Conservation (phyloP, 2,888 invertebrate genomes). For the Epinotia ramella region DNA sequence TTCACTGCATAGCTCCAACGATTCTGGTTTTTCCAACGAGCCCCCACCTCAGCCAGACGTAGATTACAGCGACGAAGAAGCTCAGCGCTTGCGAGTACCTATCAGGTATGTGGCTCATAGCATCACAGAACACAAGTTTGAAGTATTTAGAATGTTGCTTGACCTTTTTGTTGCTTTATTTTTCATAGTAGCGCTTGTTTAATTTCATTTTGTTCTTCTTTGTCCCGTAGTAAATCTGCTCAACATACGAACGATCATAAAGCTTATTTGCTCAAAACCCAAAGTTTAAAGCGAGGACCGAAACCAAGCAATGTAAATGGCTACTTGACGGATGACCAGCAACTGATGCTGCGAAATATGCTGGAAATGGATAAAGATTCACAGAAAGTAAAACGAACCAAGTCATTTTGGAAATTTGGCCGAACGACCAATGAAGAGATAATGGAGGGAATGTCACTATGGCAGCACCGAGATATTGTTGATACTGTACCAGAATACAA, state of each 20-base stretch:
- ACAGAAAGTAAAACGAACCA: constrained; percentile 91
- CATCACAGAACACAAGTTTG: constrained; percentile 49
- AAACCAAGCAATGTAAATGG: constrained; percentile 70
- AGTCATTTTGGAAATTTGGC: constrained; percentile 94
- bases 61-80: constrained; percentile 96
- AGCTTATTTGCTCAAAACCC: constrained; percentile 80
- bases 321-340: constrained; percentile 85
- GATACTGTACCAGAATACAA: constrained; percentile 87
- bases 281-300: constrained; percentile 78
- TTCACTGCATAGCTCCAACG: constrained; percentile 95
- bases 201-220: constrained; percentile 55
- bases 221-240: constrained; percentile 77
- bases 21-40: constrained; percentile 96
- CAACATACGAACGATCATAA: constrained; percentile 71
- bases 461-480: constrained; percentile 94
- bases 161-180: constrained; percentile 61
- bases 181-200: constrained; percentile 59
- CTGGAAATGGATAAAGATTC: constrained; percentile 86
- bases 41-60: constrained; percentile 95
- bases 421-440: constrained; percentile 90
- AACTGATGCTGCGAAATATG: constrained; percentile 79
- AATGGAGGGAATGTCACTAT: constrained; percentile 93
- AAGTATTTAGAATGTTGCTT: constrained; percentile 53
- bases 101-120: constrained; percentile 82
- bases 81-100: constrained; percentile 86